A percentile compares a stretch with the other conserved stretches of the same genome.
These are phyloP conservation scores for Cricetomys ansorgei DNA, from an alignment of 2,113 vertebrate genomes.

Conservation along the genomic window DNA sequence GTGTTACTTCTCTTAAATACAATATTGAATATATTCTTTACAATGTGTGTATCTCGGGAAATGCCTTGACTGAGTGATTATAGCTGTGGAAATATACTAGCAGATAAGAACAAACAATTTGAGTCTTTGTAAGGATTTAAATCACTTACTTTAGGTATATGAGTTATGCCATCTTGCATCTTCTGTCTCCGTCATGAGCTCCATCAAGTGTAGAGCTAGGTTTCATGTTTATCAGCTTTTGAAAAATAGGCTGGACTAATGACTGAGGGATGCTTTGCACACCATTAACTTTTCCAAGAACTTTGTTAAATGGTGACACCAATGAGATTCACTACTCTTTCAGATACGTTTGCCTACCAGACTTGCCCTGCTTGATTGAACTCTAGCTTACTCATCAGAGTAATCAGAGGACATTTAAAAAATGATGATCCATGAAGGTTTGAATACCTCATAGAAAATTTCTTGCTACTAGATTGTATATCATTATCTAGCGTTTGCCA, in stretches of 20 bases:
- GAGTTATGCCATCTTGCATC: background rate
- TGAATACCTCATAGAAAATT: conserved; percentile 16
- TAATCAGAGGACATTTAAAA: background rate
- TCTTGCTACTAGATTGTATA: background rate
- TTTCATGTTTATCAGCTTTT: background rate
- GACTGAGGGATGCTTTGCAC: background rate
- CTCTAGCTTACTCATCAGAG: background rate
- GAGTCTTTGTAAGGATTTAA: conserved; percentile 25
- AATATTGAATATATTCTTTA: conserved; percentile 20
- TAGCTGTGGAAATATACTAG: conserved; percentile 26
- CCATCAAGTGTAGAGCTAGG: background rate
- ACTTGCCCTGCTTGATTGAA: conserved; percentile 8
- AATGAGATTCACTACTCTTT: background rate
- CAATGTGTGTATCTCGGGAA: background rate
- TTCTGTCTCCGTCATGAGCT: background rate
- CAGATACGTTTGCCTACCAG: background rate
- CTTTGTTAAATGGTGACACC: background rate
- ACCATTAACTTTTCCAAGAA: background rate
- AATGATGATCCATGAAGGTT: background rate
- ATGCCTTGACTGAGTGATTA: background rate
- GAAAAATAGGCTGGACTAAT: conserved; percentile 1
- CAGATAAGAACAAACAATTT: background rate
- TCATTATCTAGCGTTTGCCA: background rate
- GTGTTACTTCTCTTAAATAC: conserved; percentile 22
- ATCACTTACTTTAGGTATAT: conserved; percentile 25